Conservation (phyloP, 2,888 invertebrate species). For the Horisme vitalbata region DNA sequence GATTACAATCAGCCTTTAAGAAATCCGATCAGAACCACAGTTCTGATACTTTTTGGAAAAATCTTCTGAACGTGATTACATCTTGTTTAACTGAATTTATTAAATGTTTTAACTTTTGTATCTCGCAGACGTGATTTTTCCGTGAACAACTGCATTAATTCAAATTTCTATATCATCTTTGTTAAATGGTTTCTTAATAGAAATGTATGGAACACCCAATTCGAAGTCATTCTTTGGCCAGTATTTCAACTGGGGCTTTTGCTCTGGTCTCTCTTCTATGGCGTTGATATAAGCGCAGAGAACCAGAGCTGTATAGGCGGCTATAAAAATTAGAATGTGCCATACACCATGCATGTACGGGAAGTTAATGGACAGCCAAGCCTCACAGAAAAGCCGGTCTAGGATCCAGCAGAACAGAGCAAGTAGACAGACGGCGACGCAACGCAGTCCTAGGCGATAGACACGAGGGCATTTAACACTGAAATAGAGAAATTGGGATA, state of each 20-base stretch:
- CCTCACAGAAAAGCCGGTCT: conserved; percentile 90
- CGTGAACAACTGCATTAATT: not conserved
- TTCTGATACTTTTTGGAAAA: too few species aligned
- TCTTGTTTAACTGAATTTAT: too few species aligned
- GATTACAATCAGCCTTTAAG: conserved; percentile 34
- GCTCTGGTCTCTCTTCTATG: conserved; percentile 87
- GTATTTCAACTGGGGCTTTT: conserved; percentile 86
- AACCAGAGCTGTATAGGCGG: conserved; percentile 89
- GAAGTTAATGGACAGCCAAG: conserved; percentile 89
- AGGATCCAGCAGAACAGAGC: conserved; percentile 91
- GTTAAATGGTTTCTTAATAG: conserved; percentile 84
- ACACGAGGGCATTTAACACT: conserved; percentile 86
- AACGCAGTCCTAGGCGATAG: conserved; percentile 87
- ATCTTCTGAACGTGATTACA: too few species aligned
- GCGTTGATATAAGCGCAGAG: conserved; percentile 91
- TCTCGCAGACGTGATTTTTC: too few species aligned
- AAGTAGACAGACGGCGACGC: conserved; percentile 85
- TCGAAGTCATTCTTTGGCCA: conserved; percentile 92
- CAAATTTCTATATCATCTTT: conserved; percentile 76
- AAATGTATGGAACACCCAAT: conserved; percentile 89
- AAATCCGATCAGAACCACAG: too few species aligned
- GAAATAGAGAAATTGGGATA: conserved; percentile 35
- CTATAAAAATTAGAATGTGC: conserved; percentile 92
- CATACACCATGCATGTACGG: conserved; percentile 92
- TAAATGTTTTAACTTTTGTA: too few species aligned